phyloP scores from a whole-genome alignment of 2,113 vertebrate species.

The Rhodinocichla rosea region DNA sequence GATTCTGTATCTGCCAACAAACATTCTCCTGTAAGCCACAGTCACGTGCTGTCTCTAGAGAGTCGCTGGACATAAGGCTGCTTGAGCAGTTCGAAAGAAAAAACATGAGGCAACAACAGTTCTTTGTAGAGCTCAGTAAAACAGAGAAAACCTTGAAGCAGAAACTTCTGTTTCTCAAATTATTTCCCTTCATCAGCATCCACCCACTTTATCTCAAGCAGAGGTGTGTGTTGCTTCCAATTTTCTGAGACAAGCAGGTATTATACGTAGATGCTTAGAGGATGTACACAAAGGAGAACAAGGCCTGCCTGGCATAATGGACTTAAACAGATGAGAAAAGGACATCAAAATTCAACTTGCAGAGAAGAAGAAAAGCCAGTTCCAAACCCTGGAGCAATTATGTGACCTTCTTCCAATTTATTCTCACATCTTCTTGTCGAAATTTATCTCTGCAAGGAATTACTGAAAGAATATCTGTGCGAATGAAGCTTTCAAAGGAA shows the following conservation, averaged over 20 bases:
- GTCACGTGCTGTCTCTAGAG: conserved; percentile 31
- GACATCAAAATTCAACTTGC: background rate
- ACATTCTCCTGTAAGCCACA: conserved; percentile 51
- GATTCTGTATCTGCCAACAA: conserved; percentile 58
- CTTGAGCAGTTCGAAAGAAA: conserved; percentile 45
- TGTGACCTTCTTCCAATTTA: background rate
- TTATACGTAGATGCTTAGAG: background rate
- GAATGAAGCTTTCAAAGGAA: background rate
- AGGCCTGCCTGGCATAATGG: background rate
- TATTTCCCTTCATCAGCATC: conserved; percentile 19
- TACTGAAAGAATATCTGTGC: background rate
- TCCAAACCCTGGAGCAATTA: background rate
- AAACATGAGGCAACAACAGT: background rate
- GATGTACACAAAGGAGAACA: background rate
- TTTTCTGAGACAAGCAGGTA: conserved; percentile 27
- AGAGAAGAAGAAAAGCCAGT: background rate
- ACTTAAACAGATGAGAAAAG: background rate
- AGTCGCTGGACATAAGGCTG: conserved; percentile 51
- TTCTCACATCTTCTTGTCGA: background rate
- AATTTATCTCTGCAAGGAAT: background rate
- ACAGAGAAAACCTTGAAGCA: conserved; percentile 50
- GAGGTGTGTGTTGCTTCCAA: background rate
- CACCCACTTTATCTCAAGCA: conserved; percentile 11
- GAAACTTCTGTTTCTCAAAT: conserved; percentile 38
- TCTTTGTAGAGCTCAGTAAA: conserved; percentile 49